phyloP scores from a whole-genome alignment of 2,888 invertebrate species.

The Troides helena region DNA sequence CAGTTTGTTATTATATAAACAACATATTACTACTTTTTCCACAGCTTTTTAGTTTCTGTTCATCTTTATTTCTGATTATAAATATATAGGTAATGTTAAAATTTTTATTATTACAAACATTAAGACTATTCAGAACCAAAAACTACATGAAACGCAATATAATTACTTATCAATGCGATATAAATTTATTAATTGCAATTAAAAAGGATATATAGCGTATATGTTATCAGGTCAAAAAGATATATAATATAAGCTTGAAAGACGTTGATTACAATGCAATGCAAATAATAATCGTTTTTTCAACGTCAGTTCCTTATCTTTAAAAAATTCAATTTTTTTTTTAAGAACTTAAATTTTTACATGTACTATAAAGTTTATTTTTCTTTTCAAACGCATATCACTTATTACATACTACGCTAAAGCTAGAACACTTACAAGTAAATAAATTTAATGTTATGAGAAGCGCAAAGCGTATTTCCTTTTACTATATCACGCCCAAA shows the following conservation, averaged over 20 bases:
- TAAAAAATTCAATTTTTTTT: not conserved
- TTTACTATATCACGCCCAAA: conserved; percentile 1
- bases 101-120: not conserved
- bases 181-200: not conserved
- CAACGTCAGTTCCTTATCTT: not conserved
- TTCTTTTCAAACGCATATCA: not conserved
- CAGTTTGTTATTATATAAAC: too few relatives aligned
- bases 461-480: not conserved
- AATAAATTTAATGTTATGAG: not conserved
- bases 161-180: not conserved
- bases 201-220: not conserved
- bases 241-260: not conserved
- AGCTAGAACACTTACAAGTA: not conserved
- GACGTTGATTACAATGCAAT: not conserved
- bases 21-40: too few relatives aligned
- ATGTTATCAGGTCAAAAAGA: not conserved
- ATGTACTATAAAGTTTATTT: too few relatives aligned
- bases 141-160: not conserved
- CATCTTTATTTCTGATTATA: not conserved
- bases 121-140: not conserved
- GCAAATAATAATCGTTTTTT: not conserved
- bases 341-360: too few relatives aligned
- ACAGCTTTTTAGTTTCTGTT: too few relatives aligned
- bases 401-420: not conserved
- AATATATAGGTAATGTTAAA: not conserved